Evolutionary conservation across 2,888 invertebrate genomes (phyloP), one percentile per base, ranked within the genome.

Genomic region (Polydrusus pterygomalis): DNA sequence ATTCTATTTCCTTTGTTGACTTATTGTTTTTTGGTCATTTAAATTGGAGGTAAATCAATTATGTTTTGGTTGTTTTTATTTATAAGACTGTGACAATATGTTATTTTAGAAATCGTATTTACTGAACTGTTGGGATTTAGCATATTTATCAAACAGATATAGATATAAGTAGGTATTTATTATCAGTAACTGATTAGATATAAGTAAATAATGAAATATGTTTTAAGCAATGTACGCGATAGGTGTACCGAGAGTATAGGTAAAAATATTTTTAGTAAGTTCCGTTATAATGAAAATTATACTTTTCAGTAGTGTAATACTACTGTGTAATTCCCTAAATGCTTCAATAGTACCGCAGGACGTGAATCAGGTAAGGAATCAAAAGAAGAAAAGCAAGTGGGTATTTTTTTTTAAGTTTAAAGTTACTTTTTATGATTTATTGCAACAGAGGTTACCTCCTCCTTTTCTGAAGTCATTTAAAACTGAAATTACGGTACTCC

Each of bases 181-280:
- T 51, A 51, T 51, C 51, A 51, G 51, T 51, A 17, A 10, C 51
- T 51, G 51, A 51, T 51, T 51, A 51, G 51, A 51, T 51, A 51
- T 5, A 17, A 11, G 9, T 18, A 51, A 51, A 7, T 18, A 18
- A 18, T 51, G 18, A 11, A 51, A 20, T 18, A 18, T 20, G 51
- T 8, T 18, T 51, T 51, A 10, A 51, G 20, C 11, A 51, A 18
- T 51, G 17, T 49, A 49, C 2, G 40, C 8, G 8, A 40, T 40
- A n/a, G n/a, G 11, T 40, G 11, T 11, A 40, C 8, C 20, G n/a
- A 11, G 20, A 20, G 17, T 13, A 1, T 54, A 13, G 25, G 11
- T 47, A 47, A 17, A 17, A 47, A 47, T 17, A 47, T 47, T 54
- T 30, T 54, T 13, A 54, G 2, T 51, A 7, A 51, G 2, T 25